Percentiles rank a stretch among this genome's conserved stretches.
These are phyloP conservation scores for Thera obeliscata DNA, from an alignment of 2,888 invertebrate species.

Conservation along the genomic window DNA sequence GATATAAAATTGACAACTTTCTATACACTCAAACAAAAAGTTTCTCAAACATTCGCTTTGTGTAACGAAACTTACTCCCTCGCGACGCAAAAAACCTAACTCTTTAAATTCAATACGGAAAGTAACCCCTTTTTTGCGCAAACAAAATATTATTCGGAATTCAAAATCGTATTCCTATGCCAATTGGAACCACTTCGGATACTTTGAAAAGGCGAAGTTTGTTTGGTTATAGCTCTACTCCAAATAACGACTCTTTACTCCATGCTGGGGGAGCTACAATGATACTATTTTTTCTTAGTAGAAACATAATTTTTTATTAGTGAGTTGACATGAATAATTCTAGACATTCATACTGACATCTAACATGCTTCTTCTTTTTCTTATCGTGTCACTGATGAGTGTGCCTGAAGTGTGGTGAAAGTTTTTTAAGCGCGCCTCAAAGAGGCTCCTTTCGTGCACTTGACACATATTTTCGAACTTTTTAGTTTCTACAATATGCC, in stretches of 20 bases:
- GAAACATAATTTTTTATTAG: slow-evolving; percentile 6
- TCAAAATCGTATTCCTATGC: slow-evolving; percentile 61
- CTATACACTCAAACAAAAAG: slow-evolving; percentile 54
- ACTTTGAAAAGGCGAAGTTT: slow-evolving; percentile 59
- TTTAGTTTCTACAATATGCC: too few species aligned
- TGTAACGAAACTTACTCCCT: slow-evolving; percentile 54
- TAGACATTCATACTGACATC: neutral
- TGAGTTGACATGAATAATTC: slow-evolving; percentile 1
- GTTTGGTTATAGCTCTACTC: slow-evolving; percentile 48
- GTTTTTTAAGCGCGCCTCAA: too few species aligned
- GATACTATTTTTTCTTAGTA: neutral
- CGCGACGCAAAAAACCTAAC: slow-evolving; percentile 49
- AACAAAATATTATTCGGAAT: slow-evolving; percentile 60
- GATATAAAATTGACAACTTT: slow-evolving; percentile 48
- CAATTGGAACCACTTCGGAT: slow-evolving; percentile 55
- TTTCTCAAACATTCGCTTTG: slow-evolving; percentile 51
- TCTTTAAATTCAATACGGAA: slow-evolving; percentile 64
- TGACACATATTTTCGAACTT: too few species aligned
- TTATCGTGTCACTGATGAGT: too few species aligned
- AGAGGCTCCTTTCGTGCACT: too few species aligned
- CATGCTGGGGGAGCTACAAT: slow-evolving; percentile 11
- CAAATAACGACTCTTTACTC: slow-evolving; percentile 27
- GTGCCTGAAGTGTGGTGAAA: too few species aligned
- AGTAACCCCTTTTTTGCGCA: slow-evolving; percentile 48
- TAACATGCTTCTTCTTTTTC: too few species aligned